phyloP scores from a whole-genome alignment of 2,113 vertebrate genomes.

The Stictonetta naevosa region DNA sequence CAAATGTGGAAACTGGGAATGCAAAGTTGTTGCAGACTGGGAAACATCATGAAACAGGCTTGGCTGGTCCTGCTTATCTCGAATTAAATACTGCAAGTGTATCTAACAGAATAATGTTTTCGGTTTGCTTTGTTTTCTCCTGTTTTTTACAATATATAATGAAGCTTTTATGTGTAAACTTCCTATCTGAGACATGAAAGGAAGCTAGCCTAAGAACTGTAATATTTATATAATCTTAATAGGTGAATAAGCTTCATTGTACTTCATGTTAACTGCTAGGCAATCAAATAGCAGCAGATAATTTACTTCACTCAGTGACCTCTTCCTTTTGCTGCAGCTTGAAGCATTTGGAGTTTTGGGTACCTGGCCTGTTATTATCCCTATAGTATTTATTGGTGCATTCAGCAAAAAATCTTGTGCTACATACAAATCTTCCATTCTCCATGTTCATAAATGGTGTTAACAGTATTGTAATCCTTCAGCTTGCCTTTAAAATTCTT shows the following conservation, averaged over 20 bases:
- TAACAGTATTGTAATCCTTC: background rate
- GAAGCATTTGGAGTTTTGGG: background rate
- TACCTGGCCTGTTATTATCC: background rate
- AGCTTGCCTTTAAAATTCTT: background rate
- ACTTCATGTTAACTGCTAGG: background rate
- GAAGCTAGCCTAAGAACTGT: background rate
- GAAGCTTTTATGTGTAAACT: background rate
- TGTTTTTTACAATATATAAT: background rate
- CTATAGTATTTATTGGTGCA: background rate
- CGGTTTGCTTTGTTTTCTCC: background rate
- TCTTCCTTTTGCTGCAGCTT: background rate
- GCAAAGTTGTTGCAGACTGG: background rate
- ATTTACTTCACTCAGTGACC: background rate
- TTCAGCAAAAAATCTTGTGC: conserved; percentile 46
- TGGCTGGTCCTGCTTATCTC: background rate
- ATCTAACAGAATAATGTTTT: background rate
- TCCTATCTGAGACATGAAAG: background rate
- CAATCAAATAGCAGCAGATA: background rate
- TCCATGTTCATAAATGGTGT: conserved; percentile 1
- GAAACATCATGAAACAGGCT: background rate
- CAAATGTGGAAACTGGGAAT: background rate
- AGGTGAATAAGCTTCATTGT: background rate
- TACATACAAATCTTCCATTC: background rate
- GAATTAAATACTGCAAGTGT: background rate
- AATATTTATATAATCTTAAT: background rate